phyloP scores from a whole-genome alignment of 1,140 invertebrate species.

The Drosophila nannoptera region DNA sequence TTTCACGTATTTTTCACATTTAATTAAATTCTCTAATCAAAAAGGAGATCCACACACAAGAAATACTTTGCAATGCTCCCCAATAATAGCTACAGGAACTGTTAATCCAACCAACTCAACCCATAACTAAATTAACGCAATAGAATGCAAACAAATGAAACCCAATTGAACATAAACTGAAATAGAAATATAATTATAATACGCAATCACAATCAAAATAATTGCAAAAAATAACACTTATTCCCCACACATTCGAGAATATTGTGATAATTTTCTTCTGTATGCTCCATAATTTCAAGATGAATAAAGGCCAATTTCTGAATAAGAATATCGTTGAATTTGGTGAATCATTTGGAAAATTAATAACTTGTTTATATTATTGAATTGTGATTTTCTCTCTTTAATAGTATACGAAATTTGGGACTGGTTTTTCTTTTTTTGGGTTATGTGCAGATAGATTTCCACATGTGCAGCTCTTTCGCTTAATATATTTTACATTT shows the following conservation, averaged over 20 bases:
- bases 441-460: constrained; percentile 8
- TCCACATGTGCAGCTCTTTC: constrained; percentile 26
- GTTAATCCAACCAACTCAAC: too few species aligned
- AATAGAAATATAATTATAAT: background rate
- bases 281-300: constrained; percentile 7
- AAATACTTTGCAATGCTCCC: constrained; percentile 15
- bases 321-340: constrained; percentile 46
- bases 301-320: constrained; percentile 3
- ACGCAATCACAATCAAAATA: constrained; percentile 8
- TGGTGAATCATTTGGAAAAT: constrained; percentile 32
- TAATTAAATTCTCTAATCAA: background rate
- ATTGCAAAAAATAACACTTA: constrained; percentile 29
- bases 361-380: too few species aligned
- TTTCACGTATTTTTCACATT: background rate
- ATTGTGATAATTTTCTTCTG: constrained; percentile 33
- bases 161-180: too few species aligned
- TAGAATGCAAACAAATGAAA: too few species aligned
- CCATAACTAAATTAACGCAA: too few species aligned
- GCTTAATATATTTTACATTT: constrained; percentile 32
- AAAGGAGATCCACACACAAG: constrained; percentile 22
- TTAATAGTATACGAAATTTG: constrained; percentile 14
- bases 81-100: background rate
- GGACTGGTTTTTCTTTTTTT: background rate
- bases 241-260: constrained; percentile 34
- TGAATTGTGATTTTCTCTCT: constrained; percentile 30